Percentiles rank a stretch among this genome's conserved stretches.
phyloP scores from a whole-genome alignment of 2,888 invertebrate species.

The Chymomyza caudatula region DNA sequence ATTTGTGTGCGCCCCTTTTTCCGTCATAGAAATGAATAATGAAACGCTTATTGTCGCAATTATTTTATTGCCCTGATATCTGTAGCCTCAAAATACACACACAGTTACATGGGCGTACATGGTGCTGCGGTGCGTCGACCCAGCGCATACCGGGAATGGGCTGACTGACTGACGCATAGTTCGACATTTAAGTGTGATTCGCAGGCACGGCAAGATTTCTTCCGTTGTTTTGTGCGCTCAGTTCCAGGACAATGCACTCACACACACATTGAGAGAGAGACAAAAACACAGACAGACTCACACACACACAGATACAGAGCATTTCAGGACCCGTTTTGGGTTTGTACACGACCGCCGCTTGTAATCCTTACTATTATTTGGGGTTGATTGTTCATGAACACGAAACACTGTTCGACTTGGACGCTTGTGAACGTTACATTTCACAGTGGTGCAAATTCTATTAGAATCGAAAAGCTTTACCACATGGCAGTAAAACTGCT shows the following conservation, averaged over 20 bases:
- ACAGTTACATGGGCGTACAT: background rate
- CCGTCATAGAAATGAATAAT: constrained; percentile 75
- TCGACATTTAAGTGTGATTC: background rate
- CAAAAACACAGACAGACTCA: background rate
- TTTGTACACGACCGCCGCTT: constrained; percentile 14
- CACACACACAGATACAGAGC: background rate
- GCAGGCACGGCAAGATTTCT: background rate
- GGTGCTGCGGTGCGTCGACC: constrained; percentile 5
- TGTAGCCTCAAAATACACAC: constrained; percentile 70
- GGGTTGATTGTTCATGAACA: constrained; percentile 65
- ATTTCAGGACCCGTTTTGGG: background rate
- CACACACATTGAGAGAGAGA: background rate
- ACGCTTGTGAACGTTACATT: constrained; percentile 15
- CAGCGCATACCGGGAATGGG: constrained; percentile 15
- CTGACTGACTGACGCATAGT: constrained; percentile 12
- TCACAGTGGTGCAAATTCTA: constrained; percentile 16
- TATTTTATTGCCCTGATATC: constrained; percentile 77
- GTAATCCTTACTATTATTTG: constrained; percentile 66
- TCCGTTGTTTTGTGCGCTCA: background rate
- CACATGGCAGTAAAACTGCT: too few species aligned
- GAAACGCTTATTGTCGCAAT: constrained; percentile 79
- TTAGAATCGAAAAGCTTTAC: background rate
- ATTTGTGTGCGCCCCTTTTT: constrained; percentile 65
- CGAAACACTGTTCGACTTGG: background rate
- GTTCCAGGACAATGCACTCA: constrained; percentile 64